These are phyloP conservation scores for Sinocyclocheilus rhinocerous DNA, from an alignment of 2,113 vertebrate species.

Conservation along the genomic window DNA sequence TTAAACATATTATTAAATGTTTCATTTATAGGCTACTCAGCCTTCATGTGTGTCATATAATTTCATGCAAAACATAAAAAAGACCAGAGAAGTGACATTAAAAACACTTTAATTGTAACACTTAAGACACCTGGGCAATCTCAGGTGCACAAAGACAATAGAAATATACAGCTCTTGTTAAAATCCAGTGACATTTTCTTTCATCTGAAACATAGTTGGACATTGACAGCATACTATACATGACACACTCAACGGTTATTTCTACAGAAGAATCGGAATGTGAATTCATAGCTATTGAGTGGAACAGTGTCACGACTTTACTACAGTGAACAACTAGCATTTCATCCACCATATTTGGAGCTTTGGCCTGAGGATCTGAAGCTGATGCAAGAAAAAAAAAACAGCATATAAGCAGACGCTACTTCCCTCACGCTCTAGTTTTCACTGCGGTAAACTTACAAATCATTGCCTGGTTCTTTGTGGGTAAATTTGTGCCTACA, in stretches of 20 bases:
- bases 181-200: conserved; percentile 61
- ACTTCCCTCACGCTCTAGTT: conserved; percentile 17
- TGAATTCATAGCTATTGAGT: conserved; percentile 35
- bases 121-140: conserved; percentile 77
- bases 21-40: not conserved
- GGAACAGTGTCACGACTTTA: conserved; percentile 28
- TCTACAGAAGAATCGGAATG: conserved; percentile 30
- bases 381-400: conserved; percentile 38
- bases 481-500: conserved; percentile 5
- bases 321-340: conserved; percentile 34
- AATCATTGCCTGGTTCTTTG: conserved; percentile 6
- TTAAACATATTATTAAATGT: not conserved
- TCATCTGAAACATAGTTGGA: conserved; percentile 65
- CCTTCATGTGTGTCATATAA: not conserved
- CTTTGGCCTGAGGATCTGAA: conserved; percentile 33
- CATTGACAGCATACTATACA: conserved; percentile 68
- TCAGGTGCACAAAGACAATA: conserved; percentile 78
- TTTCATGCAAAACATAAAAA: not conserved
- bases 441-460: conserved; percentile 21
- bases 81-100: conserved; percentile 54
- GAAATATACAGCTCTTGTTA: conserved; percentile 66
- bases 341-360: conserved; percentile 21
- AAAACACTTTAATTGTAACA: conserved; percentile 81
- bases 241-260: conserved; percentile 41
- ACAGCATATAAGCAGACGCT: conserved; percentile 27